Base-by-base conservation (phyloP, 2,888 invertebrate genomes). In the Chesias legatella region DNA sequence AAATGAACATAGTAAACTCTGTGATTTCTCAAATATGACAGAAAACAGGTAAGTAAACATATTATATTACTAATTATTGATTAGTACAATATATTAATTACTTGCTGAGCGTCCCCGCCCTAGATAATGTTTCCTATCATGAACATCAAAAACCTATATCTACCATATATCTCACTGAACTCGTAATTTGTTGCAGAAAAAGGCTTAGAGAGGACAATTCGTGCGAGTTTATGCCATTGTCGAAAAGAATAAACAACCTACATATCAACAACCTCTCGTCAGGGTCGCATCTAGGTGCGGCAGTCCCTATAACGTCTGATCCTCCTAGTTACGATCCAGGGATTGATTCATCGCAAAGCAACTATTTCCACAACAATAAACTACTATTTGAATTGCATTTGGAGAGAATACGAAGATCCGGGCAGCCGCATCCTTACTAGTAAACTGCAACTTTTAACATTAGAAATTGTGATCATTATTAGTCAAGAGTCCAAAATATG, bases 211-310 rank as follows among this genome's bases (percentile, higher is more conserved):
- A 92, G 67, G 94, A 95, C 64, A 95, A 95, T 56, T 89, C 90
- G 23, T 90, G 90, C 63, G 96, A 96, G 67, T 96, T 95, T 63
- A 93, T 94, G 90, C 96, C 97, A 36, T 80, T 97, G 35, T 96
- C 96, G 7, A 97, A 97, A 77, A 90, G 96, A 66, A 96, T 97
- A 60, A 96, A 96, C 74, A 96, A 96, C 84, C 90, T 97, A 34
- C 95, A 96, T 67, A 92, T 95, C 69, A 91, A 90, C 70, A 90
- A 75, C 51, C 66, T 86, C 22, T 59, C 65, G 10, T 32, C 46
- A 3, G 36, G 34, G 6, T 52, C 65, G 39, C 77, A 74, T 53
- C 70, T 71, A 62, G 75, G 76, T 50, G 51, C 71, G 63, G 56
- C 35, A 6, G 23, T 31, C n/a, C 28, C 32, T 1, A 29, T 34